These are phyloP conservation scores for Brachymystax lenok DNA, from an alignment of 2,797 vertebrate genomes.

Conservation along the genomic window DNA sequence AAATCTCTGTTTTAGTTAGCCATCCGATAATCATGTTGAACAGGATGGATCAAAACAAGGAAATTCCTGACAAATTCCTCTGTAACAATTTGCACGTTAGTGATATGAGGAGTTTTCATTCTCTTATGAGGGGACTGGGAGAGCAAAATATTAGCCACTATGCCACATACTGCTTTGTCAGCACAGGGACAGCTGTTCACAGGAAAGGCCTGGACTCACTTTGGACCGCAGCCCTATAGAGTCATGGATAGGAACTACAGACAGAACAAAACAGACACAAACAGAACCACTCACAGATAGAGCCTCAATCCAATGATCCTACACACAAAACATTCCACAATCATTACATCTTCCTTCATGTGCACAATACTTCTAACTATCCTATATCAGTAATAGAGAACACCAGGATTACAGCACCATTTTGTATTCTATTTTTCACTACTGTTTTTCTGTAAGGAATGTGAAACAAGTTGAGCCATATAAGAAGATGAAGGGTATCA, in stretches of 20 bases:
- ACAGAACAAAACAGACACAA: not conserved
- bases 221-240: slow-evolving; percentile 65
- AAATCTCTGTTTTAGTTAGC: not conserved
- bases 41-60: not conserved
- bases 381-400: not conserved
- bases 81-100: not conserved
- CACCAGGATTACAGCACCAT: not conserved
- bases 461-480: not conserved
- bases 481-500: not conserved
- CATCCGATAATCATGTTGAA: not conserved
- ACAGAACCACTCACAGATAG: not conserved
- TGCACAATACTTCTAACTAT: not conserved
- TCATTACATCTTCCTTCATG: not conserved
- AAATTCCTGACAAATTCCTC: not conserved
- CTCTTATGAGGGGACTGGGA: slow-evolving; percentile 38
- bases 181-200: slow-evolving; percentile 76
- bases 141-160: slow-evolving; percentile 53
- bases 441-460: not conserved
- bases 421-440: not conserved
- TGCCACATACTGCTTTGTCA: slow-evolving; percentile 71
- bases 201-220: slow-evolving; percentile 65
- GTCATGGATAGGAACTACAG: slow-evolving; percentile 45
- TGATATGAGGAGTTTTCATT: slow-evolving; percentile 12
- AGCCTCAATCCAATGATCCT: not conserved
- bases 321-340: not conserved